phyloP scores from a whole-genome alignment of 2,113 vertebrate genomes.

The Casuarius casuarius region DNA sequence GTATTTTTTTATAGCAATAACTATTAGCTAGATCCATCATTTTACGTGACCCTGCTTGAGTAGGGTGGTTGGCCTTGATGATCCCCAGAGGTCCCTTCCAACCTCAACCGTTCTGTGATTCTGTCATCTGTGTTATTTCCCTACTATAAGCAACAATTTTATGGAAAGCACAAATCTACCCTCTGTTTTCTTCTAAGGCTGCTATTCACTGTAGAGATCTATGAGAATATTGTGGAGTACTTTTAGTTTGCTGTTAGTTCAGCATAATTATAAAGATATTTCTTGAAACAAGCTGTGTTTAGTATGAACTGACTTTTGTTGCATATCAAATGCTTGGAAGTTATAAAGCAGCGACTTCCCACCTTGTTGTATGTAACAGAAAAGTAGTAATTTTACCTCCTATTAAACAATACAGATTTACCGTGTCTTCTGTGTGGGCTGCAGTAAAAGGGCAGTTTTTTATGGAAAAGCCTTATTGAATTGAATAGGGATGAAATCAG shows the following conservation, averaged over 20 bases:
- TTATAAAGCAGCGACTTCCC: constrained; percentile 15
- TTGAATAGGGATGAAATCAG: neutral
- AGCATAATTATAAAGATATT: neutral
- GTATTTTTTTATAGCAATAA: neutral
- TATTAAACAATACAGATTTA: constrained; percentile 29
- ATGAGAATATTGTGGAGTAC: neutral
- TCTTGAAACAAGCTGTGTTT: constrained; percentile 25
- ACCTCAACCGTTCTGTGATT: neutral
- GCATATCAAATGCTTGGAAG: constrained; percentile 12
- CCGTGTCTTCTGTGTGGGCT: constrained; percentile 11
- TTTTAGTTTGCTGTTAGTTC: neutral
- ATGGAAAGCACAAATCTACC: neutral
- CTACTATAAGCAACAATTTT: neutral
- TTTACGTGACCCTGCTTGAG: neutral
- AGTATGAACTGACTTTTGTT: constrained; percentile 27
- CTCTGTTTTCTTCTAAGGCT: neutral
- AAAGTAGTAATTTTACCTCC: constrained; percentile 33
- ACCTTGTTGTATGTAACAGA: neutral
- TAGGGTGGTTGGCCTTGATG: neutral
- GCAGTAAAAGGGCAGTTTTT: neutral
- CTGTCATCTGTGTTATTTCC: neutral
- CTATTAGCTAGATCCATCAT: neutral
- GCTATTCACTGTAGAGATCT: neutral
- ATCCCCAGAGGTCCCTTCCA: neutral
- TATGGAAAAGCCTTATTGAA: neutral